A percentile compares a stretch with the other conserved stretches of the same genome.
phyloP scores from a whole-genome alignment of 2,797 vertebrate species.

The Dicrostonyx torquatus region DNA sequence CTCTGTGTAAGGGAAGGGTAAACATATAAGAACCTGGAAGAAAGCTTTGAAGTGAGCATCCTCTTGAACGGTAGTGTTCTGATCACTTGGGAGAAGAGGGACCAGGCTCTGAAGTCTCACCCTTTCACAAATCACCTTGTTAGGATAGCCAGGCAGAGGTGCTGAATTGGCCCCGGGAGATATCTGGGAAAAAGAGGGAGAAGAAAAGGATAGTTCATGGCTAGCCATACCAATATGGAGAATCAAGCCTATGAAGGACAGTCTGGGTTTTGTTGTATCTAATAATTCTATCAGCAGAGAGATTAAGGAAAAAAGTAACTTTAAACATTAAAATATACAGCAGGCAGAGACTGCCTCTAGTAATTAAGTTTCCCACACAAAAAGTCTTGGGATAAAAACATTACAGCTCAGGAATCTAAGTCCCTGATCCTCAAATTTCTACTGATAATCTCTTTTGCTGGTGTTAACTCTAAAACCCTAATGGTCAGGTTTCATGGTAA shows the following conservation, averaged over 20 bases:
- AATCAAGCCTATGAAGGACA: slow-evolving; percentile 74
- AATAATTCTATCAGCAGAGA: slow-evolving; percentile 68
- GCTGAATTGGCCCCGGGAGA: slow-evolving; percentile 82
- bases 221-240: slow-evolving; percentile 77
- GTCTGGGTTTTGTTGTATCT: slow-evolving; percentile 65
- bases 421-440: slow-evolving; percentile 39
- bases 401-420: slow-evolving; percentile 39
- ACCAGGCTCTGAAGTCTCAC: slow-evolving; percentile 84
- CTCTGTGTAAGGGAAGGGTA: slow-evolving; percentile 79
- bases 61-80: slow-evolving; percentile 83
- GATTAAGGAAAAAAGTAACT: slow-evolving; percentile 59
- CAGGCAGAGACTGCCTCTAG: slow-evolving; percentile 56
- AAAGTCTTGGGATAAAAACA: slow-evolving; percentile 45
- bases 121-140: slow-evolving; percentile 85
- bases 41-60: slow-evolving; percentile 84
- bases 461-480: slow-evolving; percentile 53
- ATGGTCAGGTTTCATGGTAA: slow-evolving; percentile 57
- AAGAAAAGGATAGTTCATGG: slow-evolving; percentile 85
- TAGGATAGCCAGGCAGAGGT: slow-evolving; percentile 83
- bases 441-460: background rate
- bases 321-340: slow-evolving; percentile 64
- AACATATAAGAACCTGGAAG: slow-evolving; percentile 83
- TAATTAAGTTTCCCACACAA: slow-evolving; percentile 44
- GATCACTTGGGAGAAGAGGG: slow-evolving; percentile 84
- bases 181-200: slow-evolving; percentile 84